These are phyloP conservation scores for Protaetia brevitarsis DNA, from an alignment of 1,140 invertebrate species.

Conservation along the genomic window DNA sequence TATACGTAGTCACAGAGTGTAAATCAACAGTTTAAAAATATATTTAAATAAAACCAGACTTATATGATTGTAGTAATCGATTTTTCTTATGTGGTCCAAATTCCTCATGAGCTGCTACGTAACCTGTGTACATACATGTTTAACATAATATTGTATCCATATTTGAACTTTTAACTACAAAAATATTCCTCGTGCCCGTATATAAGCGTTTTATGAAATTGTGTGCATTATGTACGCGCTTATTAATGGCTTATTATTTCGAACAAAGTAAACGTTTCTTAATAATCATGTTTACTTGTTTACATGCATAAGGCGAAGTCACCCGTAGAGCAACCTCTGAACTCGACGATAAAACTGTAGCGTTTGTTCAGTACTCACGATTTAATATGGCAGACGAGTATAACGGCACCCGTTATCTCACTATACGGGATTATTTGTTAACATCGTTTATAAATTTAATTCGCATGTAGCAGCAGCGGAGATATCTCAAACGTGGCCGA, in stretches of 20 bases:
- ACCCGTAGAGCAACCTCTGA: neutral
- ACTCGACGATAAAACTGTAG: neutral
- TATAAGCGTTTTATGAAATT: neutral
- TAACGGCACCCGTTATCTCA: neutral
- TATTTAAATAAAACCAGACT: too few species aligned
- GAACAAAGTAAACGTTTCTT: neutral
- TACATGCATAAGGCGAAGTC: neutral
- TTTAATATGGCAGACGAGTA: neutral
- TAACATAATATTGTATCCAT: too few species aligned
- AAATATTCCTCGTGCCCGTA: neutral
- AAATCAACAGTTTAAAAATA: too few species aligned
- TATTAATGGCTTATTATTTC: slow-evolving; percentile 11
- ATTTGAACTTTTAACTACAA: neutral
- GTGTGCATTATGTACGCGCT: neutral
- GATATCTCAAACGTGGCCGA: slow-evolving; percentile 1
- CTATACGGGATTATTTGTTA: slow-evolving; percentile 2
- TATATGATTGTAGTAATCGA: too few species aligned
- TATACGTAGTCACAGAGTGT: too few species aligned
- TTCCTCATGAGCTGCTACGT: too few species aligned
- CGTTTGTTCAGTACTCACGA: neutral
- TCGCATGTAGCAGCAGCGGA: neutral
- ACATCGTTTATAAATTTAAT: slow-evolving; percentile 16
- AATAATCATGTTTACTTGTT: slow-evolving; percentile 14
- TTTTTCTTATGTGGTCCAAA: too few species aligned
- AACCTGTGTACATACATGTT: too few species aligned